phyloP scores from a whole-genome alignment of 2,113 vertebrate species.

The Microcebus tavaratra region DNA sequence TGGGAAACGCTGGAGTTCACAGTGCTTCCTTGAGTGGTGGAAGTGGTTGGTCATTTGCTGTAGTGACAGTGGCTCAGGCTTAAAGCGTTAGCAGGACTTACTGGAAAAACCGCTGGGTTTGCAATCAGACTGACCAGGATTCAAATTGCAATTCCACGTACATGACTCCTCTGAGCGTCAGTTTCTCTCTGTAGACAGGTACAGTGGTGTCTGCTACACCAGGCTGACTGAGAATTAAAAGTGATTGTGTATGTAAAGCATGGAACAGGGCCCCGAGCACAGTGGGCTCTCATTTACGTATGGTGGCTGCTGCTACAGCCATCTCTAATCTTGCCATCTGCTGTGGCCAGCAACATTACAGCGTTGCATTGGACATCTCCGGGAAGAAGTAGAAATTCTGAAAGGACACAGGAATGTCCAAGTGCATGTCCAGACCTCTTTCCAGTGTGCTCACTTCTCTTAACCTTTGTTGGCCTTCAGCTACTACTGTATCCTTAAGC shows the following conservation, averaged over 20 bases:
- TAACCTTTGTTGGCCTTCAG: not conserved
- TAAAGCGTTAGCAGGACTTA: not conserved
- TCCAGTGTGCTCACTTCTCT: not conserved
- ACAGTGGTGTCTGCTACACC: fast-evolving
- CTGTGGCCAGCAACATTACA: not conserved
- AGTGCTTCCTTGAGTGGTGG: not conserved
- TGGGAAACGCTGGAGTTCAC: not conserved
- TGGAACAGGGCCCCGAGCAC: not conserved
- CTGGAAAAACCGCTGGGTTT: not conserved
- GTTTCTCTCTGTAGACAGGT: not conserved
- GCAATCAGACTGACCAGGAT: not conserved
- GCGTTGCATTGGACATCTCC: not conserved
- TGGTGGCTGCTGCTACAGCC: fast-evolving
- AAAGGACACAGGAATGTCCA: not conserved
- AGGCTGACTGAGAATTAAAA: not conserved
- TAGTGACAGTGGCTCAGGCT: not conserved
- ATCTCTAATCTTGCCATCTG: not conserved
- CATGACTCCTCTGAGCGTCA: fast-evolving
- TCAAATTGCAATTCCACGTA: fast-evolving
- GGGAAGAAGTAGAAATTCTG: not conserved
- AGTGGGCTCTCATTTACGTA: fast-evolving
- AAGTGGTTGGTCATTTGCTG: not conserved
- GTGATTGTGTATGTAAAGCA: not conserved
- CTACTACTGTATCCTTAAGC: slow-evolving; percentile 38
- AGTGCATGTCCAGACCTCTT: not conserved